These are phyloP conservation scores for Drosophila lowei DNA, from an alignment of 1,140 invertebrate species.

Conservation along the genomic window DNA sequence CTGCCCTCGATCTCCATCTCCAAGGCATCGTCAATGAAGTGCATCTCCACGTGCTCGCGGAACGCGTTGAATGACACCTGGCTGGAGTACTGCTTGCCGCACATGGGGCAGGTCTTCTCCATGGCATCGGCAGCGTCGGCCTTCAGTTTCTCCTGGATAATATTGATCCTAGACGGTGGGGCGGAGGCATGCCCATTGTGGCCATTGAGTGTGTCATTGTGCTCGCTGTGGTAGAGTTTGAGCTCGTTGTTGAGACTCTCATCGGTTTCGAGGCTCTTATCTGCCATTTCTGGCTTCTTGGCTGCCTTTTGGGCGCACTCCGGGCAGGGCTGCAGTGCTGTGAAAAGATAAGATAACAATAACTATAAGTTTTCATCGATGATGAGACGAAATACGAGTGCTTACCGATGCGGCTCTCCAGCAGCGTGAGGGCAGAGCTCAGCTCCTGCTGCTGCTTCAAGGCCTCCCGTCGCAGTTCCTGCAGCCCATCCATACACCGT, in stretches of 20 bases:
- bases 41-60: slow-evolving; percentile 84
- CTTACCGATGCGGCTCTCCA: slow-evolving; percentile 66
- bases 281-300: slow-evolving; percentile 79
- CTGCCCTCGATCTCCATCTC: slow-evolving; percentile 52
- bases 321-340: slow-evolving; percentile 65
- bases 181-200: slow-evolving; percentile 19
- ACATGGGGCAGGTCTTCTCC: slow-evolving; percentile 84
- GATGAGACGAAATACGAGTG: no score
- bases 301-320: slow-evolving; percentile 68
- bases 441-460: slow-evolving; percentile 87
- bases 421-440: slow-evolving; percentile 83
- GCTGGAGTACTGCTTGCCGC: slow-evolving; percentile 80
- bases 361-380: not conserved
- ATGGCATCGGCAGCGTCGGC: slow-evolving; percentile 56
- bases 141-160: slow-evolving; percentile 67
- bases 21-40: slow-evolving; percentile 81
- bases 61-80: slow-evolving; percentile 82
- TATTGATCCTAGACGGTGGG: slow-evolving; percentile 43
- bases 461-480: slow-evolving; percentile 86
- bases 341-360: not conserved
- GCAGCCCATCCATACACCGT: slow-evolving; percentile 86
- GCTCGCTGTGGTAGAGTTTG: slow-evolving; percentile 33
- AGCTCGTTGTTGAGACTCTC: slow-evolving; percentile 58
- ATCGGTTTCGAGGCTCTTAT: slow-evolving; percentile 81
- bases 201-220: slow-evolving; percentile 14